phyloP scores from a whole-genome alignment of 2,113 vertebrate genomes.

The Scytalopus superciliaris region DNA sequence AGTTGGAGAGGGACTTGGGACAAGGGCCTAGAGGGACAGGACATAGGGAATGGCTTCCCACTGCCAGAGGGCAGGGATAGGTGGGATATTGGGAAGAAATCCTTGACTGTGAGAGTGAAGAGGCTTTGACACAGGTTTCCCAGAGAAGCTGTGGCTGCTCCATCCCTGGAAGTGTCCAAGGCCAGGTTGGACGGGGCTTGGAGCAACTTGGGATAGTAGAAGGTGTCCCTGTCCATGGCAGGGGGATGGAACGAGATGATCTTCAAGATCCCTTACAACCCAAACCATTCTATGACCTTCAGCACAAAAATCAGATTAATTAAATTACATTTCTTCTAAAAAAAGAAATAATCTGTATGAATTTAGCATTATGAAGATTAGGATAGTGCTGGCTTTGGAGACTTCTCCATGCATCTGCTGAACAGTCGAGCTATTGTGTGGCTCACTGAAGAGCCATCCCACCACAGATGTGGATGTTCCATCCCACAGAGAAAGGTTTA shows the following conservation, averaged over 20 bases:
- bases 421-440: background rate
- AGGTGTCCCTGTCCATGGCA: too few relatives aligned
- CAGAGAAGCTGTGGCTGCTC: too few relatives aligned
- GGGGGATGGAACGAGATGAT: fast-evolving
- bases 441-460: background rate
- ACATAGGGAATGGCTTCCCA: too few relatives aligned
- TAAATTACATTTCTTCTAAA: background rate
- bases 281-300: background rate
- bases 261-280: background rate
- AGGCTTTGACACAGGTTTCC: too few relatives aligned
- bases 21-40: too few relatives aligned
- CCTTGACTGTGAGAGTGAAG: too few relatives aligned
- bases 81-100: too few relatives aligned
- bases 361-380: background rate
- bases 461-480: background rate
- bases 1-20: background rate
- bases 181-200: too few relatives aligned
- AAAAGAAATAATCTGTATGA: background rate
- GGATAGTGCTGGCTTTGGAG: background rate
- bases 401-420: background rate
- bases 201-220: too few relatives aligned
- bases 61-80: too few relatives aligned
- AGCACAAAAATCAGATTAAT: background rate
- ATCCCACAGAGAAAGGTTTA: background rate
- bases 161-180: too few relatives aligned